Conservation (phyloP, 2,113 vertebrate species). For the crab-eating macaque (Macaca fascicularis) region DNA sequence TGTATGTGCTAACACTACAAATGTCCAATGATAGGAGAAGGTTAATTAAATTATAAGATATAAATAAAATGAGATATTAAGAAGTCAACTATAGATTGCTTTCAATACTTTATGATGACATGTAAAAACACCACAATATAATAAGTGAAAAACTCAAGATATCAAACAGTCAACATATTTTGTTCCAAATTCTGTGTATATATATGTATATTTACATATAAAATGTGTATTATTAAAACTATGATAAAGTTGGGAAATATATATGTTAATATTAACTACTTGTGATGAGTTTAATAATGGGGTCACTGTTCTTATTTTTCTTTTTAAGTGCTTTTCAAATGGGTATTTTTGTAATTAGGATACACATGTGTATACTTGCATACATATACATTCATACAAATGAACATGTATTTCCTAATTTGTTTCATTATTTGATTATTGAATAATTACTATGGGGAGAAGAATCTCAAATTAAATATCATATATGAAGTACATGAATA, state of each 20-base stretch:
- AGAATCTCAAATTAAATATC: not conserved
- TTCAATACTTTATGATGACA: slow-evolving; percentile 38
- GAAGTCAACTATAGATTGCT: not conserved
- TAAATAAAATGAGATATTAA: slow-evolving; percentile 21
- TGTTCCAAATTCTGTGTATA: not conserved
- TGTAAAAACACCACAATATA: not conserved
- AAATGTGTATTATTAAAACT: not conserved
- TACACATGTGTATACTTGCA: not conserved
- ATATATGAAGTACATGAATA: not conserved
- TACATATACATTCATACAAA: not conserved
- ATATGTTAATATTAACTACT: not conserved
- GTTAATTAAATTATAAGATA: not conserved
- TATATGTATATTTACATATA: not conserved
- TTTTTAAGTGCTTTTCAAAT: not conserved
- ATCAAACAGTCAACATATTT: not conserved
- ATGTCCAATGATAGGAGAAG: not conserved
- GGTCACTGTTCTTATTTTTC: not conserved
- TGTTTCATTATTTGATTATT: slow-evolving; percentile 21
- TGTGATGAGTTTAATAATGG: not conserved
- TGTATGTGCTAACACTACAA: not conserved
- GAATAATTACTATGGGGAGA: not conserved
- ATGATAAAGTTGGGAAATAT: not conserved
- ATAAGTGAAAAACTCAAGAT: slow-evolving; percentile 9
- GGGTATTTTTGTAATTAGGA: not conserved
- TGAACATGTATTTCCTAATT: not conserved